A percentile compares a stretch with the other conserved stretches of the same genome.
These are phyloP conservation scores for Gandaritis pyraliata DNA, from an alignment of 2,888 invertebrate species.

Conservation along the genomic window DNA sequence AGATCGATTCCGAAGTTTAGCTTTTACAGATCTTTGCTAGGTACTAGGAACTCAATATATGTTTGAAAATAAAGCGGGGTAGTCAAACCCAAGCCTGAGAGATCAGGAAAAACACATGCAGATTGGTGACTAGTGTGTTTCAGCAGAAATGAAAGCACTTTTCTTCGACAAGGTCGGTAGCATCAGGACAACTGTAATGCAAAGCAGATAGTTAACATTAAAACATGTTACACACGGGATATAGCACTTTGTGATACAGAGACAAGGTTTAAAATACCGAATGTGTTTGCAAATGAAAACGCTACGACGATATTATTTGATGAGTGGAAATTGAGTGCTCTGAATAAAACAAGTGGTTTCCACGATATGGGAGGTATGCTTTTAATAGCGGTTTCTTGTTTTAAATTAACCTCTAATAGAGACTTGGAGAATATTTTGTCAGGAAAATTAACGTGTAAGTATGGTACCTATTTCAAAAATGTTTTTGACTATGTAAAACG, in stretches of 20 bases:
- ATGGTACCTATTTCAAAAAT: too few species aligned
- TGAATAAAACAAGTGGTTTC: conserved; percentile 77
- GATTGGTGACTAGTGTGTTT: too few species aligned
- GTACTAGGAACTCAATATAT: too few species aligned
- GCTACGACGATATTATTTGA: conserved; percentile 67
- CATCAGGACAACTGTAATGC: conserved; percentile 61
- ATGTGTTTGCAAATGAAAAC: conserved; percentile 50
- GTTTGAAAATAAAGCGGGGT: too few species aligned
- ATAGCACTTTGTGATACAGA: conserved; percentile 45
- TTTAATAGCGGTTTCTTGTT: conserved; percentile 69
- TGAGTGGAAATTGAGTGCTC: conserved; percentile 69
- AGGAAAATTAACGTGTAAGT: conserved; percentile 15
- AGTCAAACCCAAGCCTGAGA: too few species aligned
- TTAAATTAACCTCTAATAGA: conserved; percentile 59
- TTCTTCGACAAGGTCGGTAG: conserved; percentile 34
- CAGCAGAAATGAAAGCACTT: too few species aligned
- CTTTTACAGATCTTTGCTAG: too few species aligned
- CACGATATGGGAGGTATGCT: conserved; percentile 68
- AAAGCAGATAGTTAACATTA: conserved; percentile 72
- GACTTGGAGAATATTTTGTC: conserved; percentile 32
- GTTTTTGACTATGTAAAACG: too few species aligned
- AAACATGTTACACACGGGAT: conserved; percentile 55
- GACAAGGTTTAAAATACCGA: conserved; percentile 46
- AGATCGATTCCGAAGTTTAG: too few species aligned
- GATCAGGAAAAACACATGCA: too few species aligned